phyloP scores from a whole-genome alignment of 2,888 invertebrate genomes.

The Ormyrus rosae region DNA sequence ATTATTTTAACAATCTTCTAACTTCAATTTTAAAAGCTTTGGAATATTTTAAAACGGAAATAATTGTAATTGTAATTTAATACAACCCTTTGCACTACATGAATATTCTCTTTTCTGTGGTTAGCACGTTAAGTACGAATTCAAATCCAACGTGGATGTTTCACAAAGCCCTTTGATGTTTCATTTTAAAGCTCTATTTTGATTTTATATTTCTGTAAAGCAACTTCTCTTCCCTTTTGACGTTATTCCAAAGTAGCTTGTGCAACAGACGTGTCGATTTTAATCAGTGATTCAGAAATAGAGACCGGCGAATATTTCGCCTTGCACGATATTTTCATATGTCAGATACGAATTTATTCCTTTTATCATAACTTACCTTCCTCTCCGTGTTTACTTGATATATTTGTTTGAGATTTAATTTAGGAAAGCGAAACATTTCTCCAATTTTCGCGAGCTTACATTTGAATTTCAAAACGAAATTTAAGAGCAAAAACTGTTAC shows the following conservation, averaged over 20 bases:
- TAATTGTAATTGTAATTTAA: no score
- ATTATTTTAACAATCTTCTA: background rate
- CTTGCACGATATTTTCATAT: background rate
- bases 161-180: background rate
- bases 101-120: background rate
- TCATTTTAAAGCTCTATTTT: background rate
- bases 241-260: background rate
- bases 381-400: background rate
- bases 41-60: no score
- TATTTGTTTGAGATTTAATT: constrained; percentile 1
- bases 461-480: no score
- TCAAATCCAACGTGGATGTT: background rate
- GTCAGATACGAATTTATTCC: constrained; percentile 4
- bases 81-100: no score
- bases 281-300: background rate
- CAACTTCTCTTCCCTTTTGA: background rate
- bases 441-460: no score
- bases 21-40: background rate
- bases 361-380: background rate
- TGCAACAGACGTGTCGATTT: background rate
- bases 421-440: no score
- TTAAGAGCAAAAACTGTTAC: no score
- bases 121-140: constrained; percentile 10
- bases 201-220: background rate
- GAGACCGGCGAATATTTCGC: no score